These are phyloP conservation scores for Diplolepis rosae DNA, from an alignment of 2,888 invertebrate genomes.

Conservation along the genomic window DNA sequence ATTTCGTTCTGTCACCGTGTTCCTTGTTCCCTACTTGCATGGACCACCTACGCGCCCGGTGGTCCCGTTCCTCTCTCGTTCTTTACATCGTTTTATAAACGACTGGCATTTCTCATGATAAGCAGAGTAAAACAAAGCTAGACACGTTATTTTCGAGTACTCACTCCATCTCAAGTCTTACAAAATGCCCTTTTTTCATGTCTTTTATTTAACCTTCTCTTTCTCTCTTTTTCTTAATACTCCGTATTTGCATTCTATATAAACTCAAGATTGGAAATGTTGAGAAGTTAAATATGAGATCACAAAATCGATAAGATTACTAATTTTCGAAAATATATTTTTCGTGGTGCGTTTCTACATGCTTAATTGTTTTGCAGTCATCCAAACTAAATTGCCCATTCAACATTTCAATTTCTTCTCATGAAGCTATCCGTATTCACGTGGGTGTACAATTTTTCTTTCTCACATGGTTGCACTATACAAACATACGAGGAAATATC, in stretches of 20 bases:
- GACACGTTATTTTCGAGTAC: conserved; percentile 49
- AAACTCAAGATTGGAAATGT: too few relatives aligned
- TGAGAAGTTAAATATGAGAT: too few relatives aligned
- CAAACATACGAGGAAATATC: conserved; percentile 2
- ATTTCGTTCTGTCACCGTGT: conserved; percentile 72
- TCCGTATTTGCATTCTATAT: neutral
- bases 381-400: neutral
- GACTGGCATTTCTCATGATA: conserved; percentile 65
- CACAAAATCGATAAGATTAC: too few relatives aligned
- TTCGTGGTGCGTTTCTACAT: too few relatives aligned
- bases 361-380: neutral
- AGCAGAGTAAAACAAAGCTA: conserved; percentile 64
- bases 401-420: neutral
- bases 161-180: conserved; percentile 42
- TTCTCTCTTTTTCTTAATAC: conserved; percentile 12
- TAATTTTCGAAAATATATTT: too few relatives aligned
- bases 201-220: neutral
- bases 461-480: neutral
- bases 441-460: neutral
- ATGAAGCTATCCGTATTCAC: neutral
- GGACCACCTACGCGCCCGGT: conserved; percentile 69
- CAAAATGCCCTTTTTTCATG: conserved; percentile 37
- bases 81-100: conserved; percentile 64
- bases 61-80: conserved; percentile 53
- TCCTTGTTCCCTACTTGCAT: conserved; percentile 61